Evolutionary conservation across 2,113 vertebrate species (phyloP), one percentile per base, ranked within the genome.

Genomic region (Eretmochelys imbricata): DNA sequence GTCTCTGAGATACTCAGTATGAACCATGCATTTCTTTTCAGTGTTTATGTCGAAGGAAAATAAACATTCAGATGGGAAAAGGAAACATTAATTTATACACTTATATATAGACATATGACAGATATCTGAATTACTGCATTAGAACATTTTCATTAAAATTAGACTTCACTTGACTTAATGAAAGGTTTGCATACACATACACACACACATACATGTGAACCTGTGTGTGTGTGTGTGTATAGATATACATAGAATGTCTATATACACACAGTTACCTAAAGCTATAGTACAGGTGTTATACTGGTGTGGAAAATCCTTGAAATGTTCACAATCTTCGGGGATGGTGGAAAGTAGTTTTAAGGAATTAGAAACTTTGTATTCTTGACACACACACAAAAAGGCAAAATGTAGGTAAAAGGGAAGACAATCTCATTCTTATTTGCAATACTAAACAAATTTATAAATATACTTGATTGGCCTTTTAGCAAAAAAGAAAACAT

Each of bases 401-500:
- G 5, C 69, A 95, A 91, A 94, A 90, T 76, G 48, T 29, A 81
- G 85, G 89, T 84, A 95, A 95, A 98, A 97, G 80, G 55, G 51
- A 89, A 75, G 96, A 80, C 48, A 38, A 19, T 91, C 42, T 48
- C 49, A 25, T n/a, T n/a, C 50, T 85, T 10, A 42, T 38, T 80
- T 54, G 11, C 81, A 89, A 55, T 75, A 50, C 55, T 87, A 88
- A 97, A 91, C 48, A 93, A 72, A 94, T 97, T 98, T 97, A 85
- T 85, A 89, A 85, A 85, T 97, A 92, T 94, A 94, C 97, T 98
- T 98, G 98, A 98, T 98, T 99, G 98, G 98, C 98, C 98, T 99
- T 99, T 99, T 98, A 99, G 99, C 99, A 99, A 99, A 99, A 98
- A 97, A 95, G 85, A 96, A 97, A 91, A 94, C 0, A 1, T 94